These are phyloP conservation scores for Sarcophaga variegata DNA, from an alignment of 2,888 invertebrate species.

Conservation along the genomic window DNA sequence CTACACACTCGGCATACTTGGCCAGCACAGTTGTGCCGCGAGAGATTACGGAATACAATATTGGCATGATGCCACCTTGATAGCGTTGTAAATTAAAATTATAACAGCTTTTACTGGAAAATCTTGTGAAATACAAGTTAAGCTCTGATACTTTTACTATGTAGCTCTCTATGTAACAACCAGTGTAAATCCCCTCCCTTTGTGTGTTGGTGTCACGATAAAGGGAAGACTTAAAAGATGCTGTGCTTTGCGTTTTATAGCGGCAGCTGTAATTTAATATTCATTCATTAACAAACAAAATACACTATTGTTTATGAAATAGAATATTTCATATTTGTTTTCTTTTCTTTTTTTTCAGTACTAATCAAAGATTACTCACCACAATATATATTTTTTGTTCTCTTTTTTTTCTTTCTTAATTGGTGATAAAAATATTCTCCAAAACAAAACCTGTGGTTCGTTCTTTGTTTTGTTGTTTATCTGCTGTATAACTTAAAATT, in stretches of 20 bases:
- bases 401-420: neutral
- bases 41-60: conserved; percentile 94
- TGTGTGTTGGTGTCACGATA: neutral
- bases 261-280: conserved; percentile 14
- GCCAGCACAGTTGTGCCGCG: conserved; percentile 92
- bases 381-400: conserved; percentile 35
- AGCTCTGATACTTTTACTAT: neutral
- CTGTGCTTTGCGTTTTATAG: neutral
- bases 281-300: conserved; percentile 1
- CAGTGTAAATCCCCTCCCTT: neutral
- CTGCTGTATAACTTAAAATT: neutral
- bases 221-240: conserved; percentile 23
- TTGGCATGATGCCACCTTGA: conserved; percentile 86
- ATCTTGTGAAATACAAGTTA: neutral
- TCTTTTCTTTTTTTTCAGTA: neutral
- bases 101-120: neutral
- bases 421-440: conserved; percentile 11
- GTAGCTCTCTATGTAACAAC: too few species aligned
- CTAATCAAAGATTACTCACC: conserved; percentile 55
- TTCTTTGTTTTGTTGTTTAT: neutral
- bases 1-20: conserved; percentile 95
- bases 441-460: neutral
- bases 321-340: neutral
- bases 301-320: conserved; percentile 13
- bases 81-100: neutral